Conservation (phyloP, 2,888 invertebrate genomes). For the Ceraclea dissimilis region DNA sequence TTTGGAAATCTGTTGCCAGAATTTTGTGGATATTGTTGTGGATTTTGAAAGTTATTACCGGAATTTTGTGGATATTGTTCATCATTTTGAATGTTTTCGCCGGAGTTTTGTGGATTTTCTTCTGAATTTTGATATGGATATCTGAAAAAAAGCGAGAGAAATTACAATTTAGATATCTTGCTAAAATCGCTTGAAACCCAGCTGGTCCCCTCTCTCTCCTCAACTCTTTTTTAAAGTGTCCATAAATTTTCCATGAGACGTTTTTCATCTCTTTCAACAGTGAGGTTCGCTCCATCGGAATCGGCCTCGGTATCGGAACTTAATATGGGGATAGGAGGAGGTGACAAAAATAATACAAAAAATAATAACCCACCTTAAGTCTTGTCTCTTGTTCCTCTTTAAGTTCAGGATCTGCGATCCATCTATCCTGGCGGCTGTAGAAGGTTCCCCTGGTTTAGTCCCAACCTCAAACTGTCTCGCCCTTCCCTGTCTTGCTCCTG, state of each 20-base stretch:
- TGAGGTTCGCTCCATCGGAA: too few relatives aligned
- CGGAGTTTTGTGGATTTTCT: conserved; percentile 8
- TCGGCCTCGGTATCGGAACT: too few relatives aligned
- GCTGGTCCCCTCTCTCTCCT: too few relatives aligned
- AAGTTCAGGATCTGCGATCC: conserved; percentile 17
- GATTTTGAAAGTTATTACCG: background rate
- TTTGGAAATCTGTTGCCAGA: background rate
- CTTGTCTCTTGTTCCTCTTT: conserved; percentile 16
- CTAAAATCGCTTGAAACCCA: too few relatives aligned
- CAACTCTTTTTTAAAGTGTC: too few relatives aligned
- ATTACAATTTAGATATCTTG: too few relatives aligned
- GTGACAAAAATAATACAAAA: too few relatives aligned
- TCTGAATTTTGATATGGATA: background rate
- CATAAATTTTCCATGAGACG: too few relatives aligned
- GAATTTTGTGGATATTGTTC: conserved; percentile 8
- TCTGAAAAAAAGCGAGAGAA: too few relatives aligned
- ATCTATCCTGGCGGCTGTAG: conserved; percentile 8
- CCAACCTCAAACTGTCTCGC: background rate
- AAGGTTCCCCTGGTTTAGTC: background rate
- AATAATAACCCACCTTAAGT: background rate
- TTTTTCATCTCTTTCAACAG: too few relatives aligned
- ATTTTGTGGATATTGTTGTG: conserved; percentile 8
- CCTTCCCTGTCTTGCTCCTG: conserved; percentile 27
- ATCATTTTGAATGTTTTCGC: background rate
- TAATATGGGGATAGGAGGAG: too few relatives aligned